A percentile compares a stretch with the other conserved stretches of the same genome.
Conservation (phyloP, 2,888 invertebrate genomes). For the Dicycla oo region DNA sequence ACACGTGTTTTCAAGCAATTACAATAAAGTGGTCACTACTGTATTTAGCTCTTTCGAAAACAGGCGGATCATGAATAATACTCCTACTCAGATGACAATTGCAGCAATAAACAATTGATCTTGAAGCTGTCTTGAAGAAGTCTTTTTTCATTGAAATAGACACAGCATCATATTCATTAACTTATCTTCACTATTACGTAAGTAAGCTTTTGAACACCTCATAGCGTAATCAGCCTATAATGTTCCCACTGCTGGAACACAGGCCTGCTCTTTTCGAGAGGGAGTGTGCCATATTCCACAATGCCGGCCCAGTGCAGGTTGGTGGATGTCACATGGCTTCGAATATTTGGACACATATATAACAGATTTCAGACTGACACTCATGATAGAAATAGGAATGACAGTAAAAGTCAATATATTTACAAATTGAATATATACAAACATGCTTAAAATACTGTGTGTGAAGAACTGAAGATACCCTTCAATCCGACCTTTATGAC, state of each 20-base stretch:
- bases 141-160: not conserved
- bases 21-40: not conserved
- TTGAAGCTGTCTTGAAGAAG: no score
- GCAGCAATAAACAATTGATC: not conserved
- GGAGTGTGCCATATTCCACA: no score
- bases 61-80: not conserved
- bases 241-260: no score
- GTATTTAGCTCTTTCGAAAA: no score
- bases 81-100: not conserved
- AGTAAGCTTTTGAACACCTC: not conserved
- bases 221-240: no score
- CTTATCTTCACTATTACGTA: not conserved
- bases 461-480: slow-evolving; percentile 32
- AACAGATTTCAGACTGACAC: not conserved
- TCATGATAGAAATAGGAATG: slow-evolving; percentile 7
- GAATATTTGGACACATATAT: not conserved
- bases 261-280: no score
- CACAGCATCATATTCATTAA: not conserved
- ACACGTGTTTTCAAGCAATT: not conserved
- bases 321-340: no score
- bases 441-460: slow-evolving; percentile 57
- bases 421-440: slow-evolving; percentile 67
- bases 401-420: slow-evolving; percentile 35
- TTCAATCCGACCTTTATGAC: slow-evolving; percentile 29
- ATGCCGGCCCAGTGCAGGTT: no score